Conservation (phyloP, 1,140 invertebrate species). For the Lepidotrigona ventralis region DNA sequence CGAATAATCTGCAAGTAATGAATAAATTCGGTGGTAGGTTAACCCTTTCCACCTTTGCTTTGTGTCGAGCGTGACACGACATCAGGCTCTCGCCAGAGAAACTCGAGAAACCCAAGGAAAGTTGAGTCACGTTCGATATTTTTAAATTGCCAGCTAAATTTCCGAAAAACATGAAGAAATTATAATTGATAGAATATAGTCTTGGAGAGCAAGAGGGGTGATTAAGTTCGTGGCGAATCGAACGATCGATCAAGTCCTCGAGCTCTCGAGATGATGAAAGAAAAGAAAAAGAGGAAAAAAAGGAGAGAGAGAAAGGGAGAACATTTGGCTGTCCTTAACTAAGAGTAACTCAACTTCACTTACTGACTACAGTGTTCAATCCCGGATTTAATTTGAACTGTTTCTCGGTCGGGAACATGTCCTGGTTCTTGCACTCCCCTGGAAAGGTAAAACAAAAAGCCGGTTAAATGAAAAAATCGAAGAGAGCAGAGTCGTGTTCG, state of each 20-base stretch:
- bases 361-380: constrained; percentile 83
- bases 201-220: too few relatives aligned
- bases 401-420: constrained; percentile 82
- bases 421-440: constrained; percentile 83
- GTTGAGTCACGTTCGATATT: too few relatives aligned
- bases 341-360: constrained; percentile 62
- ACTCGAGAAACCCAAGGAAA: too few relatives aligned
- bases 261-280: too few relatives aligned
- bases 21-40: constrained; percentile 10
- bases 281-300: background rate
- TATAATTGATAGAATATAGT: too few relatives aligned
- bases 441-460: constrained; percentile 59
- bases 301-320: background rate
- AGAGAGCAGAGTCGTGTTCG: background rate
- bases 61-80: too few relatives aligned
- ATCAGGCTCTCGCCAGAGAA: too few relatives aligned
- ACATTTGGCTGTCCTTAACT: background rate
- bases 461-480: background rate
- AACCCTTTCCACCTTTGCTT: too few relatives aligned
- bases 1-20: constrained; percentile 86
- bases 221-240: too few relatives aligned
- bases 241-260: too few relatives aligned
- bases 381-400: constrained; percentile 80
- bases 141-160: too few relatives aligned
- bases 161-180: too few relatives aligned